A percentile compares a stretch with the other conserved stretches of the same genome.
Conservation (phyloP, 2,888 invertebrate genomes). For the Xanthorhoe designata region DNA sequence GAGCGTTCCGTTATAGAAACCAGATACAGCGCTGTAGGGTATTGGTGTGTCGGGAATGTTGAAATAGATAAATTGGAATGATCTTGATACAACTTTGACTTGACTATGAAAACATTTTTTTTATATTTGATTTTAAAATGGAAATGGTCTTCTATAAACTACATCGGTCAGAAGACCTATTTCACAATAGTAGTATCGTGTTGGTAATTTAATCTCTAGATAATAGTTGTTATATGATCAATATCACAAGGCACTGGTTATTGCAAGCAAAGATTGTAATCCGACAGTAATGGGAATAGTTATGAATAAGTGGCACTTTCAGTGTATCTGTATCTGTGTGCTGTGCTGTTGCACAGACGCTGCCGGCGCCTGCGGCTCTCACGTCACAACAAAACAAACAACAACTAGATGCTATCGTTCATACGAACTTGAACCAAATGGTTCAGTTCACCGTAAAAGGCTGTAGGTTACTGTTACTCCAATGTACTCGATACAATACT, state of each 20-base stretch:
- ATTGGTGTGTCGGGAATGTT: conserved; percentile 43
- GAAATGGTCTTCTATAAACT: neutral
- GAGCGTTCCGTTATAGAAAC: conserved; percentile 68
- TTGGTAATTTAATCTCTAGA: conserved; percentile 2
- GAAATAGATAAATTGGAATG: conserved; percentile 54
- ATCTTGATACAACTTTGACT: neutral
- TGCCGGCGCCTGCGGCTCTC: conserved; percentile 72
- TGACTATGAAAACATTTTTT: neutral
- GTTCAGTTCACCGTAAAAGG: conserved; percentile 61
- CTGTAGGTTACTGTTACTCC: conserved; percentile 39
- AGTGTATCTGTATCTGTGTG: conserved; percentile 41
- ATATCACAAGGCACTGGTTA: conserved; percentile 6
- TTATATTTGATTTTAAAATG: neutral
- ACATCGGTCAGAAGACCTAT: neutral
- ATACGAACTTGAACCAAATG: conserved; percentile 70
- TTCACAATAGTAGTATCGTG: conserved; percentile 7
- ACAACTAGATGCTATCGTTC: conserved; percentile 60
- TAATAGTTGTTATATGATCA: conserved; percentile 8
- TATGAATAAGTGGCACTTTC: conserved; percentile 41
- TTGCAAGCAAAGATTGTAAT: conserved; percentile 24
- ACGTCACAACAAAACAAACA: conserved; percentile 76
- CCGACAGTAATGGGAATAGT: conserved; percentile 33
- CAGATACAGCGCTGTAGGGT: conserved; percentile 64
- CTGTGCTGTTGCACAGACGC: conserved; percentile 42
- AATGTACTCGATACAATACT: conserved; percentile 38